Evolutionary conservation across 2,888 invertebrate genomes (phyloP), one percentile per base, ranked within the genome.

Genomic region (Hirtodrosophila confusa): DNA sequence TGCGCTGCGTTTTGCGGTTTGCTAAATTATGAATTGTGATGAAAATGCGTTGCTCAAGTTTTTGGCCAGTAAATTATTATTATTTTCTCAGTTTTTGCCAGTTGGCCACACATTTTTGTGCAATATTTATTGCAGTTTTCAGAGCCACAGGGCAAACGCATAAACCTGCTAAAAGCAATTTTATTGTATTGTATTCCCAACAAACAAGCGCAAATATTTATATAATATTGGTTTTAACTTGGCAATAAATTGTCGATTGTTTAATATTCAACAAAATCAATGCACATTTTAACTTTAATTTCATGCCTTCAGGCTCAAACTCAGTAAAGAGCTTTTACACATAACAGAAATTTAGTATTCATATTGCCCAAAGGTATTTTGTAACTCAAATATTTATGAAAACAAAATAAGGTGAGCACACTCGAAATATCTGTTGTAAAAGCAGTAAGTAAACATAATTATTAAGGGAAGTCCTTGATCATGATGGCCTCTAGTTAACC

Each of bases 21-120:
- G 62, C 64, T 58, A 69, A 78, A 75, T 75, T 78, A 78, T 78
- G 78, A 78, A 78, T 78, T 78, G 72, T 78, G 69, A 78, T 73
- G 78, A 75, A 76, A 76, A 77, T 77, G 54, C 73, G 70, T 56
- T 60, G 71, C 67, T 40, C 50, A 62, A 65, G 40, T 72, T 69
- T 60, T 49, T 60, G 54, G 43, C 62, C 55, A 69, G 48, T 76
- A 60, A 69, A 77, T 77, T 76, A 76, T 69, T 75, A 57, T 61
- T 51, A 61, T 61, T 75, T 56, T 54, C 27, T 35, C 9, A 6
- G 4, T 9, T 44, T 31, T 45, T 49, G 33, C 17, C 17, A 17
- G 17, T 17, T 17, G 17, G 51, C 36, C 50, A 37, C 41, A 62
- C 43, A 51, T 48, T 69, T 51, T 69, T 45, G 37, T 56, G 40